Base-by-base conservation (phyloP, 2,888 invertebrate species). In the Trachelus iudaicus region DNA sequence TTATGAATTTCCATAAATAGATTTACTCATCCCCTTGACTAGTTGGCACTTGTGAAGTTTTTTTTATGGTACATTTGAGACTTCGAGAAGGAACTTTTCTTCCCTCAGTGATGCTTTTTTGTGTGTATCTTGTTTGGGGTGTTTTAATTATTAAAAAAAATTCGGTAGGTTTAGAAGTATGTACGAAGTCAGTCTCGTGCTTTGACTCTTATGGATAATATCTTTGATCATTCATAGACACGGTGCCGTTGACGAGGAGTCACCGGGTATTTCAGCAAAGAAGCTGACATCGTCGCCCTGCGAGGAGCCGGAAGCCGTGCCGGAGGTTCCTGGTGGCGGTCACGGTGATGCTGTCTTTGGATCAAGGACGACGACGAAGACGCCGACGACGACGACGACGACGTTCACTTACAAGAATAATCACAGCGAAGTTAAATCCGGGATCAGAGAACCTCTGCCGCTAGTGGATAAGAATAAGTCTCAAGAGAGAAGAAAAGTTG, bases 201-300 rank as follows among this genome's bases (percentile, higher is more conserved):
- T 23, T 56, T 23, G 56, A 56, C 23, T 56, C 56, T 40, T 15
- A 40, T 40, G 40, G 15, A 15, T 40, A 15, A 40, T 40, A 6
- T 40, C 23, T 23, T 56, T 56, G 23, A 56, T 56, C 23, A 23
- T 69, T 91, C 90, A 1, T 89, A 93, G 93, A 84, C 92, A 92
- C 87, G 87, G 90, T 71, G 93, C 93, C 34, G 90, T 93, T 79
- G 93, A 93, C 84, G 92, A 92, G 82, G 93, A 92, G 75, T 84
- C 92, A 73, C 92, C 90, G 75, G 82, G 87, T 30, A 85, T 87
- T 40, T 85, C 83, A 23, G 40, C 85, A 4, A 81, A 82, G 75
- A 82, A 80, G 12, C 78, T 84, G 75, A 79, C 81, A 13, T 77
- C 79, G 73, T 76, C 78, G 35, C 73, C 78, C 56, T 35, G 34